These are phyloP conservation scores for Meloidogyne exigua DNA, from an alignment of 1,140 invertebrate species.

Conservation along the genomic window DNA sequence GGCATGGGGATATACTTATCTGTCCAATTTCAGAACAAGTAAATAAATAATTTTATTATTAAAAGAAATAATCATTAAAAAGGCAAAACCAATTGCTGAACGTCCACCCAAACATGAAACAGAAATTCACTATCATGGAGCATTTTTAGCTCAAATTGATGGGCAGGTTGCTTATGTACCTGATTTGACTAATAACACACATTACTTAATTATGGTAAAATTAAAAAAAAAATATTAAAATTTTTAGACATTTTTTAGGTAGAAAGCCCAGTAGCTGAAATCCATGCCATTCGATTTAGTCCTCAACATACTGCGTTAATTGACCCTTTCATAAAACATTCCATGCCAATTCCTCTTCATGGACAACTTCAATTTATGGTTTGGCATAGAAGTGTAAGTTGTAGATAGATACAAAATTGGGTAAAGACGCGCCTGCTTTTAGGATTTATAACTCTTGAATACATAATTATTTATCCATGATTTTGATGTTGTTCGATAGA, in stretches of 20 bases:
- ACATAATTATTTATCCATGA: background rate
- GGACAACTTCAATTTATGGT: conserved; percentile 39
- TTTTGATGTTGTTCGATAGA: too few relatives aligned
- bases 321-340: conserved; percentile 51
- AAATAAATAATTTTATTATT: conserved; percentile 1
- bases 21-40: conserved; percentile 35
- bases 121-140: conserved; percentile 24
- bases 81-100: conserved; percentile 34
- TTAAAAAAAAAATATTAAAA: background rate
- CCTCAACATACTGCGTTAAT: conserved; percentile 39
- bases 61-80: background rate
- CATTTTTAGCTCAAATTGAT: conserved; percentile 35
- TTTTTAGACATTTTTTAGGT: conserved; percentile 11
- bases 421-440: background rate
- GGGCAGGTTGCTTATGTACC: conserved; percentile 39
- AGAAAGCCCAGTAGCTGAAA: conserved; percentile 36
- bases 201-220: conserved; percentile 23
- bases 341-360: conserved; percentile 45
- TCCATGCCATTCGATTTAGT: conserved; percentile 45
- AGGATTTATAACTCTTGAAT: background rate
- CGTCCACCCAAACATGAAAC: conserved; percentile 26
- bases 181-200: conserved; percentile 7
- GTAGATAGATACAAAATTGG: too few relatives aligned
- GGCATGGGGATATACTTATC: conserved; percentile 30
- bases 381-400: conserved; percentile 41